phyloP scores from a whole-genome alignment of 2,113 vertebrate genomes.

The Takifugu flavidus region DNA sequence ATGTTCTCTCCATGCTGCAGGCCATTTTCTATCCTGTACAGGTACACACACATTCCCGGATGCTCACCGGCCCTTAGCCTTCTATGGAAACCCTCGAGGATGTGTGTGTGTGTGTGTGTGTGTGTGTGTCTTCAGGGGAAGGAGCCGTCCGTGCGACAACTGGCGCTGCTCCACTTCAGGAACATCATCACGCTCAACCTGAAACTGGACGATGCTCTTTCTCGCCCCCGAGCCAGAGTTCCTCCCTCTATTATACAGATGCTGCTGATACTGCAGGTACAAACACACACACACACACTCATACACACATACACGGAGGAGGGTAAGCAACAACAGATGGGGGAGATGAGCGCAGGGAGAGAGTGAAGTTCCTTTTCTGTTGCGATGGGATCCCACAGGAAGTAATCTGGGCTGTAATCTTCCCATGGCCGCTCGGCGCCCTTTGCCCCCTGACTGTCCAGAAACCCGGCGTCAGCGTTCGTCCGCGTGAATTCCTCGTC shows the following conservation, averaged over 20 bases:
- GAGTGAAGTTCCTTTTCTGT: not conserved
- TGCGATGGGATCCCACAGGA: conserved; percentile 55
- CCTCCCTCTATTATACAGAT: conserved; percentile 92
- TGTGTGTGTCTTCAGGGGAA: conserved; percentile 53
- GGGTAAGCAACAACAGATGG: conserved; percentile 33
- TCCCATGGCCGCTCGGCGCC: conserved; percentile 57
- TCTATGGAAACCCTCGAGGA: not conserved
- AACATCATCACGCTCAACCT: conserved; percentile 91
- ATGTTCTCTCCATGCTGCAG: conserved; percentile 93
- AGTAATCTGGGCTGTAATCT: conserved; percentile 41
- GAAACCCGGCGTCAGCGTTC: conserved; percentile 1
- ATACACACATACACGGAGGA: conserved; percentile 6
- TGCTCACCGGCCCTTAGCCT: not conserved
- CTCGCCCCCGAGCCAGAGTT: conserved; percentile 83
- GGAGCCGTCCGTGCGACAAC: conserved; percentile 81
- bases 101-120: not conserved
- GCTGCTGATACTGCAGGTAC: conserved; percentile 90
- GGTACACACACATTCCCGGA: conserved; percentile 64
- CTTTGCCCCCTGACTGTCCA: conserved; percentile 13
- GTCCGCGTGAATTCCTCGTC: conserved; percentile 1
- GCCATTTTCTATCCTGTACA: conserved; percentile 98
- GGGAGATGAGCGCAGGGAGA: not conserved
- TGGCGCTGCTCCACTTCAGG: conserved; percentile 90
- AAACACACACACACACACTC: conserved; percentile 9
- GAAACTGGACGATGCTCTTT: conserved; percentile 87